These are phyloP conservation scores for Brachyhypopomus occidentalis DNA, from an alignment of 2,113 vertebrate species.

Conservation along the genomic window DNA sequence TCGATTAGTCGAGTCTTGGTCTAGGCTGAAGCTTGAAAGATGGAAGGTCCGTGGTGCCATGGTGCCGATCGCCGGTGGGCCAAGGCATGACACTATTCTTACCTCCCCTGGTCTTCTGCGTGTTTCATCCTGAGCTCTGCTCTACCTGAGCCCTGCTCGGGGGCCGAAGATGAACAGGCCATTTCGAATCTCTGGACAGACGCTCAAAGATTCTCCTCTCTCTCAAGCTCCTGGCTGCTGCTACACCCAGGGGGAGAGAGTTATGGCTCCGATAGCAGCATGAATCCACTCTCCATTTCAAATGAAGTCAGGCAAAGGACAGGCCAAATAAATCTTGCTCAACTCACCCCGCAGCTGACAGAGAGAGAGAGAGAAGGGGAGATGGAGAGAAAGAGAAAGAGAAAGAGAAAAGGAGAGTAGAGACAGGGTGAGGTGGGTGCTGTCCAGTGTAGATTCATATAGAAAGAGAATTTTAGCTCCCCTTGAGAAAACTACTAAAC, in stretches of 20 bases:
- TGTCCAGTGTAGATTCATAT: not conserved
- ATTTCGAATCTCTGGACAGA: conserved; percentile 32
- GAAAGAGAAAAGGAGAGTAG: not conserved
- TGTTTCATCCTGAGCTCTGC: not conserved
- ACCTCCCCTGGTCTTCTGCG: not conserved
- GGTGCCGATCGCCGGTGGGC: not conserved
- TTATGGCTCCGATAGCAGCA: conserved; percentile 47
- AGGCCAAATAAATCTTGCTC: conserved; percentile 44
- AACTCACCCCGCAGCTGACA: conserved; percentile 40
- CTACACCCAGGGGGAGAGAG: conserved; percentile 33
- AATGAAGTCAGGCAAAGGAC: conserved; percentile 50
- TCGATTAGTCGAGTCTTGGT: conserved; percentile 22
- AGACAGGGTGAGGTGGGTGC: not conserved
- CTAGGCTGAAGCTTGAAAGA: conserved; percentile 21
- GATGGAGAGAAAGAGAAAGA: conserved; percentile 25
- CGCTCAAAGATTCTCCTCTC: conserved; percentile 28
- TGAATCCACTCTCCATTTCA: conserved; percentile 51
- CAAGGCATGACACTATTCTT: not conserved
- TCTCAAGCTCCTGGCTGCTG: conserved; percentile 41
- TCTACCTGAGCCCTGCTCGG: not conserved
- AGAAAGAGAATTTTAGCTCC: conserved; percentile 26
- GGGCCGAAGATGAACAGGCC: conserved; percentile 28
- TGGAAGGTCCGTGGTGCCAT: conserved; percentile 8
- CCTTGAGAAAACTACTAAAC: no score
- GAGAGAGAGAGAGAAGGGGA: conserved; percentile 34